Conservation (phyloP, 2,888 invertebrate species). For the Drosophila mettleri region DNA sequence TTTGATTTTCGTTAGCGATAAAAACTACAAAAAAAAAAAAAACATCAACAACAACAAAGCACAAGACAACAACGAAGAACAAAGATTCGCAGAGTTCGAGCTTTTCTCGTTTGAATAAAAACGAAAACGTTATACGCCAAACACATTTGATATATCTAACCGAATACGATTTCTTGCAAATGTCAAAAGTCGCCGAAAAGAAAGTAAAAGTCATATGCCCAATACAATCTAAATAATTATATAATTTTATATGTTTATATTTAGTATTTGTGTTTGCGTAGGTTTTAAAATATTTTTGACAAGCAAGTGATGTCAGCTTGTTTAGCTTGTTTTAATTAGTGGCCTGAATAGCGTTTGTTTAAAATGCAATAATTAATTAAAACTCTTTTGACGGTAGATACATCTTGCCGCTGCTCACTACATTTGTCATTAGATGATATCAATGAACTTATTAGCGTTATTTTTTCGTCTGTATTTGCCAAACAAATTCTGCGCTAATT, state of each 20-base stretch:
- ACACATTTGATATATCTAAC: conserved; percentile 16
- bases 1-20: conserved; percentile 42
- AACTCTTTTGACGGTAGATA: not conserved
- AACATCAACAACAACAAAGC: conserved; percentile 20
- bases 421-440: conserved; percentile 10
- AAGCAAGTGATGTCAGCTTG: conserved; percentile 52
- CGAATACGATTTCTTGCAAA: conserved; percentile 35
- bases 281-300: conserved; percentile 2
- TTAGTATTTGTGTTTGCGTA: conserved; percentile 1
- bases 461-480: conserved; percentile 26
- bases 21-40: conserved; percentile 10
- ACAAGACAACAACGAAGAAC: conserved; percentile 30
- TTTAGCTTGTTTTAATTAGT: conserved; percentile 30
- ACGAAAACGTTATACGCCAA: conserved; percentile 52
- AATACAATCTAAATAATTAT: not conserved
- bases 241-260: not conserved
- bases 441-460: conserved; percentile 62
- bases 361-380: conserved; percentile 18
- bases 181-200: conserved; percentile 61
- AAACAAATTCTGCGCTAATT: conserved; percentile 65
- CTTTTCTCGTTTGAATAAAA: conserved; percentile 48
- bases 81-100: conserved; percentile 26
- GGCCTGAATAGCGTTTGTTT: conserved; percentile 15
- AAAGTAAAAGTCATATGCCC: conserved; percentile 67
- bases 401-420: conserved; percentile 1